These are phyloP conservation scores for Euplexia lucipara DNA, from an alignment of 2,888 invertebrate genomes.

Conservation along the genomic window DNA sequence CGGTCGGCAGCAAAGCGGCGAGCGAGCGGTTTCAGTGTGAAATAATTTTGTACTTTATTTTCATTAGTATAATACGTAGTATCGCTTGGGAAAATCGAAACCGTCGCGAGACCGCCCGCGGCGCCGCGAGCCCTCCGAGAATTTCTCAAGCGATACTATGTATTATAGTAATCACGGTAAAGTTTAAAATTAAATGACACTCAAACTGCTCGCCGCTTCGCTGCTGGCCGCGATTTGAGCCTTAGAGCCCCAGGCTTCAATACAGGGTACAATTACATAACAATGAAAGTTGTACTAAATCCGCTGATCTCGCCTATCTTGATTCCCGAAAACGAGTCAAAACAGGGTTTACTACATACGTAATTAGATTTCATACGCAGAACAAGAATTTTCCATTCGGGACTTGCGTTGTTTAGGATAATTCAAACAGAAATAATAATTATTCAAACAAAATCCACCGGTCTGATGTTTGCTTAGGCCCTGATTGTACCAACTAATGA, in stretches of 20 bases:
- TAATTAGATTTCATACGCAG: slow-evolving; percentile 71
- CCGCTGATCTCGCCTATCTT: slow-evolving; percentile 31
- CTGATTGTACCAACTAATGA: slow-evolving; percentile 81
- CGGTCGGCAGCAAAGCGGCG: too few species aligned
- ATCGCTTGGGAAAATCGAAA: too few species aligned
- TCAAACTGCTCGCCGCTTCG: too few species aligned
- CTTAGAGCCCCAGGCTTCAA: neutral
- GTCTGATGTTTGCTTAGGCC: slow-evolving; percentile 82
- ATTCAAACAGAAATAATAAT: slow-evolving; percentile 81
- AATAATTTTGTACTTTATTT: too few species aligned
- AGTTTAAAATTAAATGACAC: too few species aligned
- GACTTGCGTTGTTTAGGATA: slow-evolving; percentile 75
- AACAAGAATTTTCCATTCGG: slow-evolving; percentile 76
- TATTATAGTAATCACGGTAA: too few species aligned
- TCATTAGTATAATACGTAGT: too few species aligned
- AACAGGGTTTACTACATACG: slow-evolving; percentile 51
- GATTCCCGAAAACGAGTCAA: slow-evolving; percentile 24
- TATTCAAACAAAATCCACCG: slow-evolving; percentile 80
- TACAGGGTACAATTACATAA: slow-evolving; percentile 9
- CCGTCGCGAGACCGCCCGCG: too few species aligned
- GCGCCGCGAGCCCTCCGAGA: too few species aligned
- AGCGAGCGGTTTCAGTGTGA: too few species aligned
- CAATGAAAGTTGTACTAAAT: slow-evolving; percentile 24
- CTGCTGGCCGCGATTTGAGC: too few species aligned
- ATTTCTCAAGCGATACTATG: too few species aligned